These are phyloP conservation scores for Ranitomeya variabilis DNA, from an alignment of 2,113 vertebrate genomes.

Conservation along the genomic window DNA sequence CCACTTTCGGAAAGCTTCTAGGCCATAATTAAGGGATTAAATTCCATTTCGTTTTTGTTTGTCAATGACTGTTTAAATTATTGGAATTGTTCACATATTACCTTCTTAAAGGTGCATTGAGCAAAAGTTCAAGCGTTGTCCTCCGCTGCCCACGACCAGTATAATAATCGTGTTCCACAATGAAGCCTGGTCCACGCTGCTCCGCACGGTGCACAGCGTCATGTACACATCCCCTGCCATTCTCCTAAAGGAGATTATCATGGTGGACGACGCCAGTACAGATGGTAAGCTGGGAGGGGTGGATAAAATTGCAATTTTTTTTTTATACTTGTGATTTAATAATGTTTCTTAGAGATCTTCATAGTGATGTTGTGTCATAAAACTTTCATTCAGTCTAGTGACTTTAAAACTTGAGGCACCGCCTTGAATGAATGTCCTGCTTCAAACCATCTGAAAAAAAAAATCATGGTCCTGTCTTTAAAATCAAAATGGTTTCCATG, in stretches of 20 bases:
- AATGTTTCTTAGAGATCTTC: neutral
- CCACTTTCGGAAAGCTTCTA: too few species aligned
- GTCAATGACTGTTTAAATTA: neutral
- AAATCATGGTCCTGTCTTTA: too few species aligned
- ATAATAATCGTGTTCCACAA: constrained; percentile 98
- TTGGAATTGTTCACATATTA: neutral
- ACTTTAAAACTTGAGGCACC: too few species aligned
- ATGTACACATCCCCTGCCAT: constrained; percentile 93
- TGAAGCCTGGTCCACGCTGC: constrained; percentile 95
- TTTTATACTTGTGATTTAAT: neutral
- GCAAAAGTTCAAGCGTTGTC: constrained; percentile 93
- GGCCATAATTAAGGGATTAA: neutral
- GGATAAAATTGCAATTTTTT: neutral
- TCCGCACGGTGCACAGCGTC: constrained; percentile 95
- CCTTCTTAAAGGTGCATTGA: constrained; percentile 88
- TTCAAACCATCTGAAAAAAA: too few species aligned
- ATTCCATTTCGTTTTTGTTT: constrained; percentile 3
- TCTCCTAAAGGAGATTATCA: constrained; percentile 94
- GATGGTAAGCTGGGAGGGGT: constrained; percentile 79
- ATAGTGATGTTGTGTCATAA: too few species aligned
- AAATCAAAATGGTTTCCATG: too few species aligned
- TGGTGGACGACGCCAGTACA: constrained; percentile 95
- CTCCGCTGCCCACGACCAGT: constrained; percentile 88
- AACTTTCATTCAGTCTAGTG: too few species aligned
- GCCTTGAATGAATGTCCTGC: too few species aligned